Evolutionary conservation across 2,113 vertebrate genomes (phyloP).

Genomic region (Dipodomys merriami): DNA sequence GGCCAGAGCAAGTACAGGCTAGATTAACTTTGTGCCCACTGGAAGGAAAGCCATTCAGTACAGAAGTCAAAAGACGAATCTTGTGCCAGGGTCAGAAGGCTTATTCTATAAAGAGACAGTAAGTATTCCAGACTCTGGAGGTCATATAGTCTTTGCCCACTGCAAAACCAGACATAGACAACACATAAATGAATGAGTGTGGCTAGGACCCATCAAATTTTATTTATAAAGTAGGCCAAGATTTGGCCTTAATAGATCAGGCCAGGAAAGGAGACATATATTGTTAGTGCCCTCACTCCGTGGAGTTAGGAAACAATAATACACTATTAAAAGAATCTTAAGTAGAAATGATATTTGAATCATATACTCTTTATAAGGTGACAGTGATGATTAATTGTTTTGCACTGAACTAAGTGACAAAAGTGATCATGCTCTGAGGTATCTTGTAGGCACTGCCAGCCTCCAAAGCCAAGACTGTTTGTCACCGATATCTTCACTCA

Average conservation of each 20-base stretch:
- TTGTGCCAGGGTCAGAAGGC: background rate
- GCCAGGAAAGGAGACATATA: background rate
- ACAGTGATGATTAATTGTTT: constrained; percentile 35
- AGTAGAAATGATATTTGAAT: background rate
- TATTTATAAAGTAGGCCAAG: constrained; percentile 17
- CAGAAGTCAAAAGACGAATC: constrained; percentile 12
- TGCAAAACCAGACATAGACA: background rate
- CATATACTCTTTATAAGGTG: background rate
- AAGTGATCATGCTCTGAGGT: background rate
- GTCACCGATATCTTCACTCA: background rate
- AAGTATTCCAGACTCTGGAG: constrained; percentile 34
- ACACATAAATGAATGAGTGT: background rate
- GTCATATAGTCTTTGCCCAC: background rate
- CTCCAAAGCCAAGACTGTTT: background rate
- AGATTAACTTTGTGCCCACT: background rate
- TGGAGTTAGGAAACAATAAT: constrained; percentile 8
- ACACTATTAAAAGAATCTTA: constrained; percentile 3
- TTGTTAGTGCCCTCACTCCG: background rate
- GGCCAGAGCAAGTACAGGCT: background rate
- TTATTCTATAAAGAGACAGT: background rate
- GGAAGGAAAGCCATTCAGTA: background rate
- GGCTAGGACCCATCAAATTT: background rate
- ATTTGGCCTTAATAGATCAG: background rate
- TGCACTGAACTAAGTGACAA: background rate
- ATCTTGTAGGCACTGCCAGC: background rate